Conservation (phyloP, 2,797 vertebrate species). For the Balearica regulorum region DNA sequence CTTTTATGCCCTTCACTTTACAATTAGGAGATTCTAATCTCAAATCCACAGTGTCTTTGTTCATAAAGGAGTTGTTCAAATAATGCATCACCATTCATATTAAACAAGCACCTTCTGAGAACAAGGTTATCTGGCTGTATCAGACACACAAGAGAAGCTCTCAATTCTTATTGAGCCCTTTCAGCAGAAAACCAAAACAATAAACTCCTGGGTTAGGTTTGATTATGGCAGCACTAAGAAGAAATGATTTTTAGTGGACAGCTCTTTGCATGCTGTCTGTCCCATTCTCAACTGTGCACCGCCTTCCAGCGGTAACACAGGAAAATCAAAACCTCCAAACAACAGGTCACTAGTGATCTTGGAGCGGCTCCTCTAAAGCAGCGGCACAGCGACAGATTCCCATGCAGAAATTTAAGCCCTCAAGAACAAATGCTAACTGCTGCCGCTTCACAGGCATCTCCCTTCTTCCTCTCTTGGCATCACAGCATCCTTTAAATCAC, state of each 20-base stretch:
- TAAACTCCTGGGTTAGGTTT: neutral
- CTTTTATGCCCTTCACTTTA: neutral
- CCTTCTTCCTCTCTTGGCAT: neutral
- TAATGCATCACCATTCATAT: neutral
- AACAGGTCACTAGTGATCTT: neutral
- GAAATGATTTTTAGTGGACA: accelerated
- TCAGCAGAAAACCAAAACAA: neutral
- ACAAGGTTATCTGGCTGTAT: neutral
- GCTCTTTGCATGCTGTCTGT: neutral
- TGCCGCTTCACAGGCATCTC: neutral
- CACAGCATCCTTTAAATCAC: neutral
- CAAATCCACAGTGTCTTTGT: neutral
- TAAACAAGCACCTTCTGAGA: neutral
- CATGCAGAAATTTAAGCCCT: neutral
- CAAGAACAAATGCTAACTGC: neutral
- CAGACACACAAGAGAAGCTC: neutral
- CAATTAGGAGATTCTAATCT: neutral
- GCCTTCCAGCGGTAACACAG: accelerated
- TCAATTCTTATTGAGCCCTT: neutral
- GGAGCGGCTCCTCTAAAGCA: neutral
- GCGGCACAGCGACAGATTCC: neutral
- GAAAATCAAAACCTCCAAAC: neutral
- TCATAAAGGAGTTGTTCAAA: neutral
- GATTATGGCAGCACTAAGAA: neutral
- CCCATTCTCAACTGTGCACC: neutral